These are phyloP conservation scores for Chloromyia formosa DNA, from an alignment of 2,888 invertebrate species.

Conservation along the genomic window DNA sequence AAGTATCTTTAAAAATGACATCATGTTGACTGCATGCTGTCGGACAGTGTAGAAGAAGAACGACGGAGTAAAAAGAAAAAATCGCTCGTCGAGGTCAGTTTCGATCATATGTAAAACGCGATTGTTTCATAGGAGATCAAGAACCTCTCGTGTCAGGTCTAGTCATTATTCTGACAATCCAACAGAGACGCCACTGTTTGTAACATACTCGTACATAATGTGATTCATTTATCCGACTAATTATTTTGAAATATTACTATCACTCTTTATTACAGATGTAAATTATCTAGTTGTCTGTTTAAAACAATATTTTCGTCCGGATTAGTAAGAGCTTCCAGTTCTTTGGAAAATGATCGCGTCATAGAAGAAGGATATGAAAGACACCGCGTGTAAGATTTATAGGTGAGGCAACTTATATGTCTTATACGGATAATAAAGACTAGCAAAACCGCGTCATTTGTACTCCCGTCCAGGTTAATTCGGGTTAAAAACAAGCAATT, in stretches of 20 bases:
- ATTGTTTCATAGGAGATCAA: conserved; percentile 26
- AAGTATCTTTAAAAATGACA: conserved; percentile 40
- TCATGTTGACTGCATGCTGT: conserved; percentile 21
- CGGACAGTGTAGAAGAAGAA: conserved; percentile 8
- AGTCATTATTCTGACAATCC: neutral
- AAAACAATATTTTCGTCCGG: neutral
- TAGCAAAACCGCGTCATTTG: no score
- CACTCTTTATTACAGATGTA: neutral
- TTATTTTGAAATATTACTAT: neutral
- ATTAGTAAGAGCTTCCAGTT: neutral
- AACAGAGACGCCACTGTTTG: no score
- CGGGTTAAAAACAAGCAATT: no score
- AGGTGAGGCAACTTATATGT: no score
- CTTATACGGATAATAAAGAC: no score
- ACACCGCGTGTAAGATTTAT: no score
- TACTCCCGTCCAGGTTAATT: no score
- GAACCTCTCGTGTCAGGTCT: conserved; percentile 5
- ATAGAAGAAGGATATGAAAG: neutral
- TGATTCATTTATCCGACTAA: conserved; percentile 25
- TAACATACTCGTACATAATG: no score
- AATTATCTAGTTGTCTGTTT: neutral
- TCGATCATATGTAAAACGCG: conserved; percentile 32
- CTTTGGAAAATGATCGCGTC: neutral
- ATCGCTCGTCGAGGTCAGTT: conserved; percentile 24
- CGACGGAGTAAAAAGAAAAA: conserved; percentile 3